Evolutionary conservation across 2,797 vertebrate species (phyloP), one percentile per base, ranked within the genome.

Genomic region (Pagetopsis macropterus): DNA sequence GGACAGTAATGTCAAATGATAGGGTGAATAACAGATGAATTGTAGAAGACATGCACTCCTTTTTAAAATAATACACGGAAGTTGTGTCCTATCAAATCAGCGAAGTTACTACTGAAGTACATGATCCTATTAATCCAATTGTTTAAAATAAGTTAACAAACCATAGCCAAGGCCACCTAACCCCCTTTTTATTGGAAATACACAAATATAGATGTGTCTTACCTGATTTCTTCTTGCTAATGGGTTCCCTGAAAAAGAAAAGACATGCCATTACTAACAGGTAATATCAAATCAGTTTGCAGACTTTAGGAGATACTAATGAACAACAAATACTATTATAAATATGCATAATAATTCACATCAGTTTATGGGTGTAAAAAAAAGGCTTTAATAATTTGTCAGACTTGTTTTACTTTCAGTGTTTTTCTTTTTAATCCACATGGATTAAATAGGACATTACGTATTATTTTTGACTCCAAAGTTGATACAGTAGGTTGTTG

Each of bases 151-250:
- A 54, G 71, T 45, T 3, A 10, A 45, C 14, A 72, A n/a, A 61
- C 4, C 6, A 68, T 3, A 51, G 12, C 1, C 23, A 57, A 16
- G 16, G 6, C 8, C 45, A 62, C 4, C 2, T 9, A 44, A 59
- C 15, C 8, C 9, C 3, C 50, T 51, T 70, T 76, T 23, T 4
- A 59, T 41, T 40, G 54, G 40, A 65, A 70, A 70, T 43, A 66
- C 17, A 69, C 21, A 72, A 66, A 64, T 13, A 27, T 52, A 69
- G 19, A 8, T 9, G 3, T 0, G 64, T 65, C 96, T 97, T 96
- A 99, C 98, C 98, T 71, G 96, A 89, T 90, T 95, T 98, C 95
- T 97, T 99, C 92, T 97, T 99, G 75, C 96, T 96, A 54, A 96
- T 92, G 45, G 96, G 96, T 65, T 99, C 98, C 89, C 98, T 99